Conservation (phyloP, 2,113 vertebrate genomes). For the Quiscalus mexicanus region DNA sequence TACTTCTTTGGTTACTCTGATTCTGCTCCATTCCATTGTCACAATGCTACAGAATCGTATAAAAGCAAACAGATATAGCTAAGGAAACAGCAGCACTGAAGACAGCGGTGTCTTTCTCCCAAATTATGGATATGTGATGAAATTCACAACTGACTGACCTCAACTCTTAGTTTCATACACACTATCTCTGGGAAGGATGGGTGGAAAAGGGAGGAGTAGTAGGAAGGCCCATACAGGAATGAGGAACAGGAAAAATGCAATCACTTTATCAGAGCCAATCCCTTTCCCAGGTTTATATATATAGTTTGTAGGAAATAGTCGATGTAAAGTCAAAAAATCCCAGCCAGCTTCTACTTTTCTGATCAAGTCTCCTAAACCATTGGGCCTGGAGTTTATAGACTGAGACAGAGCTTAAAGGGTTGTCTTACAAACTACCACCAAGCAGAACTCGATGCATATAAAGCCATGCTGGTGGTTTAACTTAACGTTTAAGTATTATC, state of each 20-base stretch:
- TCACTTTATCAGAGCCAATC: conserved; percentile 2
- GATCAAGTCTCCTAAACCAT: background rate
- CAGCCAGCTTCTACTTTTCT: background rate
- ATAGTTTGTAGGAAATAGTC: background rate
- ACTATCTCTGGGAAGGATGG: background rate
- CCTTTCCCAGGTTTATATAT: background rate
- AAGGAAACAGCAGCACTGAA: background rate
- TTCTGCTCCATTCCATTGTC: background rate
- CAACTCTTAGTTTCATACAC: background rate
- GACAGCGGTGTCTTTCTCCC: background rate
- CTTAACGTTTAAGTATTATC: background rate
- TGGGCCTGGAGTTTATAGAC: background rate
- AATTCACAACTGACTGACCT: background rate
- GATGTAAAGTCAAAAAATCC: rapidly evolving
- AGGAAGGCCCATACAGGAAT: conserved; percentile 13
- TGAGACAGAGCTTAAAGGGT: background rate
- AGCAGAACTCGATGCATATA: background rate
- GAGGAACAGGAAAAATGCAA: conserved; percentile 64
- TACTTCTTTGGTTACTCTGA: background rate
- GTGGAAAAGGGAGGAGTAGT: conserved; percentile 12
- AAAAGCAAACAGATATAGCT: background rate
- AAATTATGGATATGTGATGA: background rate
- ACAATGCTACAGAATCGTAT: background rate
- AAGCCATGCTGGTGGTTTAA: background rate
- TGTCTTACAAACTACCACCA: background rate